phyloP scores from a whole-genome alignment of 2,797 vertebrate genomes.

The Pseudochirops corinnae region DNA sequence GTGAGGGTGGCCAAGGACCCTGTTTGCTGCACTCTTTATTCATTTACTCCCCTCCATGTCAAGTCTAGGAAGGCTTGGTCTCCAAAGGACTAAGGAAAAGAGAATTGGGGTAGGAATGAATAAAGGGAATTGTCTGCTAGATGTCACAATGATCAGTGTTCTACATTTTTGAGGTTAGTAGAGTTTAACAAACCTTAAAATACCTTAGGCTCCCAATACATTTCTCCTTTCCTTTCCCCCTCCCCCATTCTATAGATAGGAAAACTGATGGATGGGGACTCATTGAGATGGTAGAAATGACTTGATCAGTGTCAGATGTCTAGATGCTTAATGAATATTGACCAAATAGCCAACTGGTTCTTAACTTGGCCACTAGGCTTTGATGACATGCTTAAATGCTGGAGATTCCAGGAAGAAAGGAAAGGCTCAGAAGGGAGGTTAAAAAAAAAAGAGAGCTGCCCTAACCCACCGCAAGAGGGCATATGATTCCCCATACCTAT shows the following conservation, averaged over 20 bases:
- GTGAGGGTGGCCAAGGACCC: not conserved
- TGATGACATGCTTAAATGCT: not conserved
- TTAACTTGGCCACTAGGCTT: not conserved
- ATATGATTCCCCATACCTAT: conserved; percentile 88
- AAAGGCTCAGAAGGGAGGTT: not conserved
- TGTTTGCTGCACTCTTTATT: not conserved
- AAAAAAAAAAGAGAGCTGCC: not conserved
- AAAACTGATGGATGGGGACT: not conserved
- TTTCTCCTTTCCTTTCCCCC: not conserved
- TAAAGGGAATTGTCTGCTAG: not conserved
- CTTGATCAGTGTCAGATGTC: not conserved
- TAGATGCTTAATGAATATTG: not conserved
- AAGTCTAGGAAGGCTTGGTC: not conserved
- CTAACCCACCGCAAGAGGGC: not conserved
- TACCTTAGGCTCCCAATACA: not conserved
- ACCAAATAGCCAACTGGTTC: not conserved
- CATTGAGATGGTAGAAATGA: not conserved
- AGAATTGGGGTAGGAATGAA: not conserved
- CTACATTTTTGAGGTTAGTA: not conserved
- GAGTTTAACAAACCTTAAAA: not conserved
- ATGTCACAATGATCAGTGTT: not conserved
- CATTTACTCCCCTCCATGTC: not conserved
- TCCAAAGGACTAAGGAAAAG: not conserved
- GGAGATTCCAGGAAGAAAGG: not conserved
- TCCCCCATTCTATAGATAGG: not conserved